Conservation (phyloP, 2,113 vertebrate species). For the Salvelinus sp. region DNA sequence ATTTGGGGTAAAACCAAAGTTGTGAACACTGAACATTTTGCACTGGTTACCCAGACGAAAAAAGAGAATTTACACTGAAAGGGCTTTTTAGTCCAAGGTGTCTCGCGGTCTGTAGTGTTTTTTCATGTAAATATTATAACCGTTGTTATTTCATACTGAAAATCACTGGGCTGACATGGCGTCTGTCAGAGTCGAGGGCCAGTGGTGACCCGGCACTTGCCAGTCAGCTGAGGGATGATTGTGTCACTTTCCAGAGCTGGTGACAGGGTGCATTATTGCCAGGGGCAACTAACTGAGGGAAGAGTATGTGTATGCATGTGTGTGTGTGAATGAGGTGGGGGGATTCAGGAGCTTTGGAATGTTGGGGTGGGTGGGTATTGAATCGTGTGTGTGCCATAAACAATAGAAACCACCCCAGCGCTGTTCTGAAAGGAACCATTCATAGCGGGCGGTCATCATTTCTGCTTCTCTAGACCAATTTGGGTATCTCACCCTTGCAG, state of each 20-base stretch:
- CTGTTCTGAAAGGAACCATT: conserved; percentile 55
- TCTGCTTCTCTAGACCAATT: conserved; percentile 13
- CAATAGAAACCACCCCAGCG: conserved; percentile 52
- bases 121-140: too few relatives aligned
- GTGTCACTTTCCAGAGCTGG: conserved; percentile 59
- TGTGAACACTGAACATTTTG: too few relatives aligned
- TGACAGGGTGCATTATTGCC: conserved; percentile 54
- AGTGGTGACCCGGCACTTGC: conserved; percentile 33
- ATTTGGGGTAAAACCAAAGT: too few relatives aligned
- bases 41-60: too few relatives aligned
- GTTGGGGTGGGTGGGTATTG: conserved; percentile 38
- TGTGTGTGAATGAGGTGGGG: conserved; percentile 20
- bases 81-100: too few relatives aligned
- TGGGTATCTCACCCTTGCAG: background rate
- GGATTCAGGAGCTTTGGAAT: conserved; percentile 49
- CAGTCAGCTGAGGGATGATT: conserved; percentile 52
- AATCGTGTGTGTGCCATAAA: conserved; percentile 20
- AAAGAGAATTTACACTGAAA: too few relatives aligned
- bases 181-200: background rate
- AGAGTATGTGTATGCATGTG: conserved; percentile 9
- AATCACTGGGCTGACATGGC: too few relatives aligned
- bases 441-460: conserved; percentile 46
- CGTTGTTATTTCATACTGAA: too few relatives aligned
- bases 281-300: conserved; percentile 28
- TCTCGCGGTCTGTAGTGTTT: too few relatives aligned